These are phyloP conservation scores for Lypha dubia DNA, from an alignment of 2,888 invertebrate genomes.

Conservation along the genomic window DNA sequence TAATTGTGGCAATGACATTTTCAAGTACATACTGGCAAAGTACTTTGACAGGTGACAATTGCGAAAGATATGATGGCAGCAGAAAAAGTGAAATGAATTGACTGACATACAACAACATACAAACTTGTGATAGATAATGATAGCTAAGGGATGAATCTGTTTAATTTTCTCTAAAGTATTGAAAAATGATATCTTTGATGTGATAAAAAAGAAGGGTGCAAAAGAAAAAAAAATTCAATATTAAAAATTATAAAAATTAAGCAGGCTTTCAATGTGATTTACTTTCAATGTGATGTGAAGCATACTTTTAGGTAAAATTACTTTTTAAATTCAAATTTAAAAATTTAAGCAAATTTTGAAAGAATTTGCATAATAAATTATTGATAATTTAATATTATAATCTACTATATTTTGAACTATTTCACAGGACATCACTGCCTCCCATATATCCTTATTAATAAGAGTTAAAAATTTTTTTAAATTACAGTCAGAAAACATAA, in stretches of 20 bases:
- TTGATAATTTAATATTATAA: too few species aligned
- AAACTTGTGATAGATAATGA: not conserved
- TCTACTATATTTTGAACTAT: too few species aligned
- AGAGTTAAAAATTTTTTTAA: too few species aligned
- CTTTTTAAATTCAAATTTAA: not conserved
- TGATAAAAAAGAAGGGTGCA: not conserved
- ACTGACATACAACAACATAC: constrained; percentile 16
- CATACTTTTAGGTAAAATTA: not conserved
- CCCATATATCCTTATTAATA: too few species aligned
- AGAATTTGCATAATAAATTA: too few species aligned
- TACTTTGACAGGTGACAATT: constrained; percentile 68
- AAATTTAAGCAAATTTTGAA: too few species aligned
- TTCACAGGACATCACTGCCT: too few species aligned
- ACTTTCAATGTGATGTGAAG: not conserved
- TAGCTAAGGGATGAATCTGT: not conserved
- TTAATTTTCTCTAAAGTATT: not conserved
- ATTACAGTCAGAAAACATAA: too few species aligned
- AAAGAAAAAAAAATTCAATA: not conserved
- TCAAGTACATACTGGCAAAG: constrained; percentile 51
- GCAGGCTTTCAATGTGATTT: not conserved
- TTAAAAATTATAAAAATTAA: not conserved
- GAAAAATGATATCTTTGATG: not conserved
- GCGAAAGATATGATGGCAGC: constrained; percentile 34
- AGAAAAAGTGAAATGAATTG: not conserved
- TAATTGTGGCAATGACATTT: constrained; percentile 57